phyloP scores from a whole-genome alignment of 1,140 invertebrate species.

The Ptiloglossa arizonensis region DNA sequence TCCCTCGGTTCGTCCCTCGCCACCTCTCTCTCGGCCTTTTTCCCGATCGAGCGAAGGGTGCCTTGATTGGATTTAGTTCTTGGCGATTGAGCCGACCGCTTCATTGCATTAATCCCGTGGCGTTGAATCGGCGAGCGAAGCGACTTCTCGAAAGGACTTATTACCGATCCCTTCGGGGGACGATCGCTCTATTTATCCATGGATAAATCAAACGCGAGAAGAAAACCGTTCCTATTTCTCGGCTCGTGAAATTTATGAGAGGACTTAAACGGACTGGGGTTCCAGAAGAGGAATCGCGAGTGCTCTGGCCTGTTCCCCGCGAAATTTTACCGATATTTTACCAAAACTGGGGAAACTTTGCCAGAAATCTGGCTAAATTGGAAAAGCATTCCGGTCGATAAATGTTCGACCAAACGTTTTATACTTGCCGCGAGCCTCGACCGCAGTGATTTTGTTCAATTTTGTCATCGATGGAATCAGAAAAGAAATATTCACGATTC shows the following conservation, averaged over 20 bases:
- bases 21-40: slow-evolving; percentile 15
- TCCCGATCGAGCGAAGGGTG: slow-evolving; percentile 25
- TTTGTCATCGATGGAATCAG: no score
- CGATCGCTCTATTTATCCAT: slow-evolving; percentile 6
- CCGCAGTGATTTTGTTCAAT: no score
- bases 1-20: neutral
- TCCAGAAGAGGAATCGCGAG: no score
- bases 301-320: no score
- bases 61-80: slow-evolving; percentile 63
- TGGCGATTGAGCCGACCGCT: slow-evolving; percentile 54
- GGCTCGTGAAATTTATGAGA: neutral
- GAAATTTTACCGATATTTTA: no score
- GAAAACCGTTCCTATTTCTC: neutral
- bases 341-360: no score
- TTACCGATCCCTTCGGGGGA: slow-evolving; percentile 1
- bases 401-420: no score
- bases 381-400: no score
- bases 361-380: no score
- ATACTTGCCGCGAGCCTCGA: no score
- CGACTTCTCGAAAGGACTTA: slow-evolving; percentile 36
- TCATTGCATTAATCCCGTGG: slow-evolving; percentile 63
- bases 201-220: neutral
- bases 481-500: no score
- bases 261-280: no score
- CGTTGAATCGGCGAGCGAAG: slow-evolving; percentile 24